Conservation (phyloP, 2,888 invertebrate species). For the Idaea aversata region DNA sequence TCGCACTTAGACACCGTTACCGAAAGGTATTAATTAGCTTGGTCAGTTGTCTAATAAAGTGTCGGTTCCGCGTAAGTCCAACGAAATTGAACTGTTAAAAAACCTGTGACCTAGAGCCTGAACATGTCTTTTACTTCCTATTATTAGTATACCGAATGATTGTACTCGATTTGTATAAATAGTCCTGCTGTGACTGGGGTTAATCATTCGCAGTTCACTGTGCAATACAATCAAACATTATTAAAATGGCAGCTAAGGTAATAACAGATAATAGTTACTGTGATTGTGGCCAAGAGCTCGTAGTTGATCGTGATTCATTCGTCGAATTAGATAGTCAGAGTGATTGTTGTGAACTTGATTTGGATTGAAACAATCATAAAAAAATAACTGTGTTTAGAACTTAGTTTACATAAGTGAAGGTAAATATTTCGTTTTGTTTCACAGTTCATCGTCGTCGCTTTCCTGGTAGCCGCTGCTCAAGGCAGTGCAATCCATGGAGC, state of each 20-base stretch:
- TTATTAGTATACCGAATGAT: constrained; percentile 57
- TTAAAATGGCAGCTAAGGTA: constrained; percentile 78
- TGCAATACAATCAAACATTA: constrained; percentile 62
- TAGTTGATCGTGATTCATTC: constrained; percentile 13
- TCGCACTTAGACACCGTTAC: background rate
- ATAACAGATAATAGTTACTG: constrained; percentile 11
- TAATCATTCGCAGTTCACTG: constrained; percentile 72
- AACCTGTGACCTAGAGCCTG: constrained; percentile 65
- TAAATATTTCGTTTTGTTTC: constrained; percentile 36
- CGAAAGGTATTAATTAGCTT: constrained; percentile 13
- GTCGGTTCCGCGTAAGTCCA: constrained; percentile 63
- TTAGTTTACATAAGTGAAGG: constrained; percentile 75
- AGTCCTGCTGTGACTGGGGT: constrained; percentile 52
- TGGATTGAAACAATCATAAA: background rate
- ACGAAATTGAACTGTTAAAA: constrained; percentile 68
- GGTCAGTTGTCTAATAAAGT: background rate
- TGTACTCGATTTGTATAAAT: constrained; percentile 62
- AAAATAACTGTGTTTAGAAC: constrained; percentile 36
- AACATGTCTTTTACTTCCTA: constrained; percentile 71
- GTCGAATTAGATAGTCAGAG: background rate
- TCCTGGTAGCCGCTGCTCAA: constrained; percentile 67
- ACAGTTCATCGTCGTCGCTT: constrained; percentile 70
- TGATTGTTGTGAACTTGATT: background rate
- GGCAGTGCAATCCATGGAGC: constrained; percentile 65
- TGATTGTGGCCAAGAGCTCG: background rate